These are phyloP conservation scores for Mormyrus hasselquistii DNA, from an alignment of 2,797 vertebrate genomes.

Conservation along the genomic window DNA sequence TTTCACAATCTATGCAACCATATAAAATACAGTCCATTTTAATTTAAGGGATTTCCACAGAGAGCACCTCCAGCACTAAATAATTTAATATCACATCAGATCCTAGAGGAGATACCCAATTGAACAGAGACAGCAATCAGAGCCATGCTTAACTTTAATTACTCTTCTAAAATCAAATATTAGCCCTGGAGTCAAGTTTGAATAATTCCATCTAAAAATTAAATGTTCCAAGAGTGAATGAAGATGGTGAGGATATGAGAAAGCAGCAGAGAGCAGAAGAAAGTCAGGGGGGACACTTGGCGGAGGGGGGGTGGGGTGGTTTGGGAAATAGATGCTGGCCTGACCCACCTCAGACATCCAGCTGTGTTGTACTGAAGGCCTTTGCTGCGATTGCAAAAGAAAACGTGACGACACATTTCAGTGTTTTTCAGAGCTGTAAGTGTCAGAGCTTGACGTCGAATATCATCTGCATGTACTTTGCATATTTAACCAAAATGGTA, in stretches of 20 bases:
- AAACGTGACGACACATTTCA: neutral
- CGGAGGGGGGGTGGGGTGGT: conserved; percentile 19
- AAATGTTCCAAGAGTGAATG: conserved; percentile 63
- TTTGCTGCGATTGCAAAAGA: neutral
- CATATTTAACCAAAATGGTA: neutral
- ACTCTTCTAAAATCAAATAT: conserved; percentile 76
- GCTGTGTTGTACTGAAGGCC: neutral
- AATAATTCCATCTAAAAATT: conserved; percentile 76
- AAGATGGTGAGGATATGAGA: conserved; percentile 9
- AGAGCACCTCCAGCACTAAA: conserved; percentile 72
- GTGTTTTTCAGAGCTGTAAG: neutral
- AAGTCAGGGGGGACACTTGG: neutral
- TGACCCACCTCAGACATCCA: neutral
- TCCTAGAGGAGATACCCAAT: conserved; percentile 64
- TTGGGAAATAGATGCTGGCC: neutral
- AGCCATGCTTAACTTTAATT: conserved; percentile 81
- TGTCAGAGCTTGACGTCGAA: neutral
- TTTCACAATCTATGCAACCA: conserved; percentile 68
- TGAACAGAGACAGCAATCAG: conserved; percentile 63
- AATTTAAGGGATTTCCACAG: conserved; percentile 75
- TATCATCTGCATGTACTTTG: neutral
- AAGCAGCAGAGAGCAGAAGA: conserved; percentile 18
- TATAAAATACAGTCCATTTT: conserved; percentile 55
- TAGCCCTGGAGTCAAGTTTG: conserved; percentile 72
- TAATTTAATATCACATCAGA: conserved; percentile 69